These are phyloP conservation scores for Ptychobarbus kaznakovi DNA, from an alignment of 2,797 vertebrate genomes.

Conservation along the genomic window DNA sequence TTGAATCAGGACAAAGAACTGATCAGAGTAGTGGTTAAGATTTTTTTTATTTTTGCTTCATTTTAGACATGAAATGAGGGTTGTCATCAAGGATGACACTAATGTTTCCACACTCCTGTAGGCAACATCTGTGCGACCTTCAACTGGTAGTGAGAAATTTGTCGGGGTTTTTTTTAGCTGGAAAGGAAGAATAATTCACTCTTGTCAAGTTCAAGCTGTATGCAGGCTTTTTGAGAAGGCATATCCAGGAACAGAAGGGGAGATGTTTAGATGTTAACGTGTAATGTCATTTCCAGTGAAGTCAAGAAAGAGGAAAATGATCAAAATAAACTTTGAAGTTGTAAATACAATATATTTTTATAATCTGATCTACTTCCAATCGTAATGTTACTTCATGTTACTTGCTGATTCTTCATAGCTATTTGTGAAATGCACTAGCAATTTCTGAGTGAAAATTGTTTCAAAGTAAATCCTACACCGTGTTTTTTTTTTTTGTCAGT, in stretches of 20 bases:
- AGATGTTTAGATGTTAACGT: background rate
- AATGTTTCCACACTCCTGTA: background rate
- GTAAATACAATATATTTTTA: background rate
- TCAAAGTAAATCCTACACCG: background rate
- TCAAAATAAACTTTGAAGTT: background rate
- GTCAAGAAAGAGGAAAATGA: background rate
- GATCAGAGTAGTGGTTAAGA: background rate
- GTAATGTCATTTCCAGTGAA: background rate
- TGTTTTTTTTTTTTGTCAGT: background rate
- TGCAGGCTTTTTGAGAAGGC: background rate
- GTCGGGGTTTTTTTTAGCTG: conserved; percentile 2
- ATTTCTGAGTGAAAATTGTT: background rate
- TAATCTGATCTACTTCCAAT: background rate
- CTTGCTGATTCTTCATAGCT: background rate
- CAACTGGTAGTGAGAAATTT: background rate
- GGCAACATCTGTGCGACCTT: conserved; percentile 7
- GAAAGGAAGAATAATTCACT: background rate
- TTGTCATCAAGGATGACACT: background rate
- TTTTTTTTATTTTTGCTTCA: background rate
- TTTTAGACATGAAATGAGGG: background rate
- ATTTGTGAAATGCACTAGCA: background rate
- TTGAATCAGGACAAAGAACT: background rate
- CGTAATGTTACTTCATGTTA: background rate
- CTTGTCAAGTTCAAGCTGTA: conserved; percentile 14
- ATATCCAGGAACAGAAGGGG: background rate